phyloP scores from a whole-genome alignment of 2,797 vertebrate genomes.

The Kryptopterus vitreolus region DNA sequence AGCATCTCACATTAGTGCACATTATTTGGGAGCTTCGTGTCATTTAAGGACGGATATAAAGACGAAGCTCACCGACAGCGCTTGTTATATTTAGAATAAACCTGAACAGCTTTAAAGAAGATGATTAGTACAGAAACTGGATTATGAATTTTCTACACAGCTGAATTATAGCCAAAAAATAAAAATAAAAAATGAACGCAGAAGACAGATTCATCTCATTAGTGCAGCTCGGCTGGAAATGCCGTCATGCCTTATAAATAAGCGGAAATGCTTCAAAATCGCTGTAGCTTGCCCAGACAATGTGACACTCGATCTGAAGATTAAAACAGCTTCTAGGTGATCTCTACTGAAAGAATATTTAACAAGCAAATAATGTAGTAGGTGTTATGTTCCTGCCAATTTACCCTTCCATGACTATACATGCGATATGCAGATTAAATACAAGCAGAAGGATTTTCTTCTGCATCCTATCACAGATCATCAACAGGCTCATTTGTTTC shows the following conservation, averaged over 20 bases:
- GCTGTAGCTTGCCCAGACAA: slow-evolving; percentile 29
- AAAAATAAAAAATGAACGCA: slow-evolving; percentile 9
- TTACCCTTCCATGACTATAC: slow-evolving; percentile 34
- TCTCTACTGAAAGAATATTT: slow-evolving; percentile 2
- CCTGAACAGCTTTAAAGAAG: slow-evolving; percentile 11
- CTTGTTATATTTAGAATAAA: slow-evolving; percentile 22
- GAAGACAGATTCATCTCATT: slow-evolving; percentile 41
- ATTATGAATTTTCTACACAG: slow-evolving; percentile 19
- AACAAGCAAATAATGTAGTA: slow-evolving; percentile 24
- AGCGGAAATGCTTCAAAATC: slow-evolving; percentile 36
- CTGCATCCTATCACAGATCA: slow-evolving; percentile 25
- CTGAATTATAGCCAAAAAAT: slow-evolving; percentile 28
- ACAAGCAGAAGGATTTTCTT: slow-evolving; percentile 17
- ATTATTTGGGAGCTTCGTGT: background rate
- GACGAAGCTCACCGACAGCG: background rate
- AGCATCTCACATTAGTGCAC: slow-evolving; percentile 21
- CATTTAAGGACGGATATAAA: background rate
- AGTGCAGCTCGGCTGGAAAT: slow-evolving; percentile 35
- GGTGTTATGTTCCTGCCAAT: slow-evolving; percentile 3
- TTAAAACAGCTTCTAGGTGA: slow-evolving; percentile 8
- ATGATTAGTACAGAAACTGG: slow-evolving; percentile 21
- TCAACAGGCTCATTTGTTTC: slow-evolving; percentile 52
- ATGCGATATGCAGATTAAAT: slow-evolving; percentile 9
- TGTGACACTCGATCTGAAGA: slow-evolving; percentile 29
- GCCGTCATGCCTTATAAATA: slow-evolving; percentile 37